Evolutionary conservation across 2,888 invertebrate species (phyloP).

Genomic region (Lasius fuliginosus): DNA sequence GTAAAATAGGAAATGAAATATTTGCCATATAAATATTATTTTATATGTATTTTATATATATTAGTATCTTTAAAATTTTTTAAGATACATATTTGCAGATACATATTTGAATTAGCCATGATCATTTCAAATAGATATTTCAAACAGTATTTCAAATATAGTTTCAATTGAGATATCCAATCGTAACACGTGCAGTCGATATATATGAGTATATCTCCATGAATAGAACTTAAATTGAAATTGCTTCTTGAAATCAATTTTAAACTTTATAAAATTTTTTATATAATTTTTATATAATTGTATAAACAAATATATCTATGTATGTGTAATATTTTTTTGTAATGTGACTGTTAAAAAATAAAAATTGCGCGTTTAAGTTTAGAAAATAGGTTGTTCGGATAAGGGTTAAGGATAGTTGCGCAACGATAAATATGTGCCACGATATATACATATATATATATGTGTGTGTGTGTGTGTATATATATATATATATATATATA

Average conservation of each 20-base stretch:
- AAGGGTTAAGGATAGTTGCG: slow-evolving; percentile 22
- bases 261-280: neutral
- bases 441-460: no score
- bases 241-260: neutral
- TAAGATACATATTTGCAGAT: slow-evolving; percentile 7
- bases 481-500: no score
- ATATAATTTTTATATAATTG: neutral
- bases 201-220: neutral
- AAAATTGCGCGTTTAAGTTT: slow-evolving; percentile 17
- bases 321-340: neutral
- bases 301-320: neutral
- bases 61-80: slow-evolving; percentile 19
- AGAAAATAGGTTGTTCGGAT: slow-evolving; percentile 32
- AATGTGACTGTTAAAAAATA: neutral
- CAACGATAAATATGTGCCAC: slow-evolving; percentile 42
- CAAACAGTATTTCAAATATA: slow-evolving; percentile 18
- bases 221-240: neutral
- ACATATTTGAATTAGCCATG: slow-evolving; percentile 13
- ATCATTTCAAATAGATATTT: slow-evolving; percentile 9
- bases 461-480: no score
- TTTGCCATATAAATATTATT: neutral
- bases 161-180: neutral
- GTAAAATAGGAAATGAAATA: slow-evolving; percentile 1
- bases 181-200: neutral
- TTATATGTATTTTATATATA: neutral